These are phyloP conservation scores for Coremacera marginata DNA, from an alignment of 2,888 invertebrate genomes.

Conservation along the genomic window DNA sequence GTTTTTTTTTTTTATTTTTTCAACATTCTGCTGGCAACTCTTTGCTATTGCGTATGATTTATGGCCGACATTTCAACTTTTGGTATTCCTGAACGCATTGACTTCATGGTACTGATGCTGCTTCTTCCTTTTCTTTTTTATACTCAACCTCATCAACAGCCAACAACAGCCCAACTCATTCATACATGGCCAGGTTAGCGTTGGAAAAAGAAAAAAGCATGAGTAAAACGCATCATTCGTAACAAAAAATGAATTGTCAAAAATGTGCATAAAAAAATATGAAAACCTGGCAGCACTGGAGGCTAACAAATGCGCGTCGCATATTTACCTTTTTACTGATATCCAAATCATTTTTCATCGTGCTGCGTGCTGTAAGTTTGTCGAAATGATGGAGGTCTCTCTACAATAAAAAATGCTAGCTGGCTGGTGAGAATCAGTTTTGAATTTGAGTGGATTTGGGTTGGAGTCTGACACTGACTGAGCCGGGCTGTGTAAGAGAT, in stretches of 20 bases:
- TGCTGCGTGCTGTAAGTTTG: neutral
- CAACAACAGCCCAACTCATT: neutral
- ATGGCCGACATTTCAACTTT: conserved; percentile 30
- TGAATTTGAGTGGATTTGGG: no score
- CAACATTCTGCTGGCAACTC: conserved; percentile 15
- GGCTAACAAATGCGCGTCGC: conserved; percentile 21
- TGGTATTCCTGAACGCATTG: neutral
- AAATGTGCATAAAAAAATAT: conserved; percentile 11
- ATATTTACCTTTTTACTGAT: conserved; percentile 32
- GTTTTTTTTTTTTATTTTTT: neutral
- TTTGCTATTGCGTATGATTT: conserved; percentile 32
- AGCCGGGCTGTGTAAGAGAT: no score
- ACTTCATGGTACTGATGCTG: neutral
- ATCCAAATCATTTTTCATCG: conserved; percentile 28
- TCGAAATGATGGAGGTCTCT: neutral
- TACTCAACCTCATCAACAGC: no score
- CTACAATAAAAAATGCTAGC: no score
- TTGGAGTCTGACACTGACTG: no score
- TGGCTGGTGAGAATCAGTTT: no score
- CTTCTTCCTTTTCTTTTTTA: neutral
- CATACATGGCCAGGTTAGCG: neutral
- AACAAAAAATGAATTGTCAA: conserved; percentile 27
- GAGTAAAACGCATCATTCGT: neutral
- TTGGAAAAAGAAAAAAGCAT: neutral
- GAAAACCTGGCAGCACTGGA: conserved; percentile 26